A percentile compares a stretch with the other conserved stretches of the same genome.
These are phyloP conservation scores for Philereme vetulata DNA, from an alignment of 2,888 invertebrate genomes.

Conservation along the genomic window DNA sequence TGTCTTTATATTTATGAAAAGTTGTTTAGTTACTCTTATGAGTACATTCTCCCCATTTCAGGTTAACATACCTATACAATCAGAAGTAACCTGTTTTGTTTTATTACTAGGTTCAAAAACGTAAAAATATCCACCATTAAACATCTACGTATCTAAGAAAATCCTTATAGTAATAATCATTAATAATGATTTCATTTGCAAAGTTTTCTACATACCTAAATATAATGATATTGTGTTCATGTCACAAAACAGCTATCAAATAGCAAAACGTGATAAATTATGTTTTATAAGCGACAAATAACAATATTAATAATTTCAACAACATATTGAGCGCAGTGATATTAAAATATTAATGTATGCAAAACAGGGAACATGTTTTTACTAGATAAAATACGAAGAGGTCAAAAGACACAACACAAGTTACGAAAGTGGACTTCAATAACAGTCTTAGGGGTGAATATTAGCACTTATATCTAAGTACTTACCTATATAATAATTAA, in stretches of 20 bases:
- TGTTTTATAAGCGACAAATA: constrained; percentile 2
- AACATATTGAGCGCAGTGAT: constrained; percentile 5
- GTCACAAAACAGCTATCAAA: constrained; percentile 22
- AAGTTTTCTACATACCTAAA: neutral
- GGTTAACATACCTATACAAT: too few species aligned
- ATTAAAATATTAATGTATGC: neutral
- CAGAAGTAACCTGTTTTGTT: too few species aligned
- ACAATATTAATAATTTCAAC: constrained; percentile 1
- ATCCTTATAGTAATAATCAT: neutral
- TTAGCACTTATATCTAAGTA: constrained; percentile 45
- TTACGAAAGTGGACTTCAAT: constrained; percentile 60
- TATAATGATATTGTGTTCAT: constrained; percentile 13
- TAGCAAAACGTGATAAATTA: constrained; percentile 17
- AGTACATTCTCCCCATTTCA: too few species aligned
- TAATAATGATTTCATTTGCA: neutral
- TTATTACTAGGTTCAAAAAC: too few species aligned
- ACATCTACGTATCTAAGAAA: neutral
- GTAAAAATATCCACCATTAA: neutral
- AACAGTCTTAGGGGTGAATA: constrained; percentile 70
- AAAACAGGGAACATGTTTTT: constrained; percentile 8
- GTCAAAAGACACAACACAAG: constrained; percentile 57
- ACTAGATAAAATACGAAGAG: constrained; percentile 31
- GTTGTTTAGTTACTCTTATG: too few species aligned
- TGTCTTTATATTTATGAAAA: too few species aligned
- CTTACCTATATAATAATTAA: constrained; percentile 31